Evolutionary conservation across 1,140 invertebrate genomes (phyloP).

Genomic region (Drosophila pseudoobscura): DNA sequence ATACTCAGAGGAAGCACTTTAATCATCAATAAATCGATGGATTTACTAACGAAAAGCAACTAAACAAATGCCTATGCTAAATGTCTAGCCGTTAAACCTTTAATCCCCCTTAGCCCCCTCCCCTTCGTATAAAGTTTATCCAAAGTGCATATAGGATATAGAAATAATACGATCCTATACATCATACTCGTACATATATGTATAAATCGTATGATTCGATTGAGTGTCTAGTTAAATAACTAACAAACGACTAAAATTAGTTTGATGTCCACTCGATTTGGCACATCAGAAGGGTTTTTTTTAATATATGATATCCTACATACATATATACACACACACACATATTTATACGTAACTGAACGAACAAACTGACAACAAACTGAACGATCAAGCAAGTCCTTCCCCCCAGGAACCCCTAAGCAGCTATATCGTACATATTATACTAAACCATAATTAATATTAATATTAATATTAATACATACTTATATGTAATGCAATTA

Average conservation of each 20-base stretch:
- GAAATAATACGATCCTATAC: conserved; percentile 40
- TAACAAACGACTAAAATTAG: conserved; percentile 43
- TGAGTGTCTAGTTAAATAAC: conserved; percentile 21
- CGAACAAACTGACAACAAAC: conserved; percentile 46
- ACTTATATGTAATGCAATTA: conserved; percentile 60
- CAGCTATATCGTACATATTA: no score
- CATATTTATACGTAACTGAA: conserved; percentile 47
- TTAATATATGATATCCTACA: conserved; percentile 47
- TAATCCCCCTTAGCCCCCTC: no score
- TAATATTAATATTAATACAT: conserved; percentile 35
- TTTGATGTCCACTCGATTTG: conserved; percentile 39
- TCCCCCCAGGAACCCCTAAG: conserved; percentile 2
- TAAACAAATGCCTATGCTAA: conserved; percentile 77
- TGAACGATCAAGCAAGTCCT: conserved; percentile 52
- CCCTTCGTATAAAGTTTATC: conserved; percentile 23
- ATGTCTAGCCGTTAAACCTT: conserved; percentile 50
- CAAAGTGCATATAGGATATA: conserved; percentile 28
- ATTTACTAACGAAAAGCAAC: conserved; percentile 72
- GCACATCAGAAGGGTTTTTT: conserved; percentile 47
- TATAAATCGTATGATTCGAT: conserved; percentile 27
- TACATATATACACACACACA: conserved; percentile 17
- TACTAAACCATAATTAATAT: conserved; percentile 40
- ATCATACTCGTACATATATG: conserved; percentile 30
- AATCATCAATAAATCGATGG: conserved; percentile 45
- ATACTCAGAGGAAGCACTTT: conserved; percentile 36